Evolutionary conservation across 2,888 invertebrate species (phyloP).

Genomic region (Hydraecia micacea): DNA sequence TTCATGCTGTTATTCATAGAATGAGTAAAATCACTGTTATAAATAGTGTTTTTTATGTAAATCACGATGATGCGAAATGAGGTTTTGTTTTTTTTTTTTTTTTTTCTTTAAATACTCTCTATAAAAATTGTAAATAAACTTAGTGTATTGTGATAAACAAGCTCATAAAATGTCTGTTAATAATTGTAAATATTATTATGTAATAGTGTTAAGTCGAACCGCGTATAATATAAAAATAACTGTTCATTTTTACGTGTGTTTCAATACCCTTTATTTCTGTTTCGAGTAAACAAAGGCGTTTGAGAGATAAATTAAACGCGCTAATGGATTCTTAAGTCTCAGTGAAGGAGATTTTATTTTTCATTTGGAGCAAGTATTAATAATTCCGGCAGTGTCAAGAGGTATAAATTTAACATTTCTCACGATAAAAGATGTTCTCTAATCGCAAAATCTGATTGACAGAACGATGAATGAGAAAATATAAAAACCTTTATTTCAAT

Average conservation of each 20-base stretch:
- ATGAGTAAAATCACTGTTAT: conserved; percentile 43
- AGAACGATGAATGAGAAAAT: conserved; percentile 19
- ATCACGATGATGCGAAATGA: conserved; percentile 7
- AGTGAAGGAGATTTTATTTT: conserved; percentile 1
- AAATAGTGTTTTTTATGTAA: conserved; percentile 49
- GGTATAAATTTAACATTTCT: conserved; percentile 13
- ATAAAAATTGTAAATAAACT: conserved; percentile 64
- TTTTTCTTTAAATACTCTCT: conserved; percentile 27
- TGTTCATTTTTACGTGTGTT: conserved; percentile 82
- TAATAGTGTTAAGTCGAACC: conserved; percentile 74
- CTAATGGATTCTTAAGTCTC: conserved; percentile 18
- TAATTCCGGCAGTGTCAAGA: not conserved
- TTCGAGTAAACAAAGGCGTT: conserved; percentile 20
- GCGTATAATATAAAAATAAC: conserved; percentile 80
- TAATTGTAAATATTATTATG: conserved; percentile 81
- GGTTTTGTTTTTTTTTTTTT: conserved; percentile 33
- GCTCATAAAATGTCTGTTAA: conserved; percentile 74
- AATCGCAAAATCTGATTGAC: conserved; percentile 18
- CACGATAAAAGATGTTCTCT: not conserved
- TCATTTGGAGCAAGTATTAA: conserved; percentile 5
- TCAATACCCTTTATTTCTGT: conserved; percentile 66
- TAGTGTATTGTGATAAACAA: conserved; percentile 72
- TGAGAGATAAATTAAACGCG: conserved; percentile 21
- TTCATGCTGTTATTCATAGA: conserved; percentile 20
- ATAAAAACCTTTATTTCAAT: conserved; percentile 26